Evolutionary conservation across 23 tunicate species (phyloP).

Genomic region (Phallusia fumigata): DNA sequence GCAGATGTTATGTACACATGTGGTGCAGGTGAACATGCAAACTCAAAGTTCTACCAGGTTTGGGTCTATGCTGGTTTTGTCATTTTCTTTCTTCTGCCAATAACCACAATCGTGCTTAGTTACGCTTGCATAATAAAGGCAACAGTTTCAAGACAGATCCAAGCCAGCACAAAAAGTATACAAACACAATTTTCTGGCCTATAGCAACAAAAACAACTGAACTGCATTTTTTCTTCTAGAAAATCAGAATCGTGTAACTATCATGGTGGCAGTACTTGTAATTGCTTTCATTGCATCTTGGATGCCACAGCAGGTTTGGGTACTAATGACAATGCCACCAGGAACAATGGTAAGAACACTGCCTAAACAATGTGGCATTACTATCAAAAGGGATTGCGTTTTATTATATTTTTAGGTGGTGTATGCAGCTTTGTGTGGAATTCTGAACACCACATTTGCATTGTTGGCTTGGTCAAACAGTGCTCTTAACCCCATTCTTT

Average conservation of each 20-base stretch:
- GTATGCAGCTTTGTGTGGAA: neutral
- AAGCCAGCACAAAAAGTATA: constrained; percentile 27
- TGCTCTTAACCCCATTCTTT: constrained; percentile 79
- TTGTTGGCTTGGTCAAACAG: constrained; percentile 87
- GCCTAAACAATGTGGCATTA: neutral
- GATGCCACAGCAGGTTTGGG: constrained; percentile 73
- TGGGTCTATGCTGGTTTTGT: constrained; percentile 59
- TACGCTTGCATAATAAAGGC: constrained; percentile 56
- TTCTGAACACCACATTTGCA: constrained; percentile 22
- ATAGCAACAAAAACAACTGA: neutral
- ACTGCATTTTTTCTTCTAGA: constrained; percentile 29
- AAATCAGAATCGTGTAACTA: constrained; percentile 42
- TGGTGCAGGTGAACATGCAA: constrained; percentile 13
- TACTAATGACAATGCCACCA: constrained; percentile 52
- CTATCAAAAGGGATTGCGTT: neutral
- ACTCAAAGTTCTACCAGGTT: constrained; percentile 28
- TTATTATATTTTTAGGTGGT: neutral
- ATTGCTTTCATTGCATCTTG: constrained; percentile 57
- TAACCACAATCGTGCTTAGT: constrained; percentile 43
- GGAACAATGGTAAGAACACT: constrained; percentile 44
- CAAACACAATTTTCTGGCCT: neutral
- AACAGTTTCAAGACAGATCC: constrained; percentile 34
- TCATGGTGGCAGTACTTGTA: constrained; percentile 69
- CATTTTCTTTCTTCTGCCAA: constrained; percentile 54
- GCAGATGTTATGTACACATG: neutral